Percentiles rank a stretch among this genome's conserved stretches.
Conservation (phyloP, 2,797 vertebrate genomes). For the Acrossocheilus wenchowensis region DNA sequence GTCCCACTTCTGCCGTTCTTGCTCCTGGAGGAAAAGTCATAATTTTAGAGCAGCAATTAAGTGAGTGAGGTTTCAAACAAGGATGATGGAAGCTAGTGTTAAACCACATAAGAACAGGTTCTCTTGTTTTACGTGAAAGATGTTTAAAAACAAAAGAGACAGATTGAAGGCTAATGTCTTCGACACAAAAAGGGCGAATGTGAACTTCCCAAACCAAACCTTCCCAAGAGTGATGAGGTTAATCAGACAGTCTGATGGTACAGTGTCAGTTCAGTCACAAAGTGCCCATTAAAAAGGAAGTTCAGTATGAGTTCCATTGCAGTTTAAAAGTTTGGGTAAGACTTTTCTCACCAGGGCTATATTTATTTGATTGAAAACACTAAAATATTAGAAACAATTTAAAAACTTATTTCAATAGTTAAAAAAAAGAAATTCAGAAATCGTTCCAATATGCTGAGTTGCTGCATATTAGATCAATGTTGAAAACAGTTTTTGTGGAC, state of each 20-base stretch:
- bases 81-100: not conserved
- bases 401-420: not conserved
- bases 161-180: not conserved
- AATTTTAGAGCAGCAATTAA: not conserved
- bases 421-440: not conserved
- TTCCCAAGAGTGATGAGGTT: not conserved
- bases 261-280: not conserved
- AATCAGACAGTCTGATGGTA: not conserved
- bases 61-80: not conserved
- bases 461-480: not conserved
- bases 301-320: not conserved
- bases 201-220: not conserved
- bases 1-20: conserved; percentile 88
- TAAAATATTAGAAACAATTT: not conserved
- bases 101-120: not conserved
- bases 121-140: too few relatives aligned
- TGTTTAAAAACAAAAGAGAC: not conserved
- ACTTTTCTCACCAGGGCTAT: not conserved
- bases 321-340: not conserved
- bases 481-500: not conserved
- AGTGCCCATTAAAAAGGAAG: not conserved
- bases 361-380: not conserved
- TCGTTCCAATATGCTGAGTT: not conserved
- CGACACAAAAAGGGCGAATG: not conserved
- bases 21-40: conserved; percentile 73